Evolutionary conservation across 2,113 vertebrate species (phyloP).

Genomic region (Ptilonorhynchus violaceus): DNA sequence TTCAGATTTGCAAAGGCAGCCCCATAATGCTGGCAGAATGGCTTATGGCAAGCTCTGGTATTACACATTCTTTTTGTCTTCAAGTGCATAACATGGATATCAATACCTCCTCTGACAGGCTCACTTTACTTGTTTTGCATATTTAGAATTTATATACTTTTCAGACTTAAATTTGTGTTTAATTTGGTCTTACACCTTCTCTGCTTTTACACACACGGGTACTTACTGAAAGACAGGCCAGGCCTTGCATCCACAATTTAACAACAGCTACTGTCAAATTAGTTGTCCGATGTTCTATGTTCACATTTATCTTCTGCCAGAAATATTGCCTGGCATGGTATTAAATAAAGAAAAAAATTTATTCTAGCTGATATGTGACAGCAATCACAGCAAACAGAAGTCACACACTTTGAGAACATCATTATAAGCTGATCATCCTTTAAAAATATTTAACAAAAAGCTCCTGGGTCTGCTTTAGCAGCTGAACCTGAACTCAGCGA

Average conservation of each 20-base stretch:
- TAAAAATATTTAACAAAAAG: neutral
- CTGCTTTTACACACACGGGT: neutral
- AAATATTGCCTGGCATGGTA: neutral
- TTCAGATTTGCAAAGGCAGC: neutral
- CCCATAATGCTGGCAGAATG: neutral
- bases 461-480: neutral
- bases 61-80: neutral
- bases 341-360: neutral
- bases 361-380: neutral
- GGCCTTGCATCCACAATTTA: neutral
- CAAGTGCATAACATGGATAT: fast-evolving
- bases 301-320: neutral
- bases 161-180: neutral
- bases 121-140: neutral
- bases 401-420: neutral
- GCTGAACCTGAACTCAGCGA: neutral
- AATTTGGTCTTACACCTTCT: neutral
- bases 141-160: neutral
- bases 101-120: neutral
- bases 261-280: neutral
- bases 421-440: neutral
- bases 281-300: neutral
- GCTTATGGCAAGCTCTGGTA: neutral
- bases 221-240: neutral
- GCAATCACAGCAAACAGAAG: neutral